Conservation (phyloP, 1,140 invertebrate species). For the Drosophila nannoptera region DNA sequence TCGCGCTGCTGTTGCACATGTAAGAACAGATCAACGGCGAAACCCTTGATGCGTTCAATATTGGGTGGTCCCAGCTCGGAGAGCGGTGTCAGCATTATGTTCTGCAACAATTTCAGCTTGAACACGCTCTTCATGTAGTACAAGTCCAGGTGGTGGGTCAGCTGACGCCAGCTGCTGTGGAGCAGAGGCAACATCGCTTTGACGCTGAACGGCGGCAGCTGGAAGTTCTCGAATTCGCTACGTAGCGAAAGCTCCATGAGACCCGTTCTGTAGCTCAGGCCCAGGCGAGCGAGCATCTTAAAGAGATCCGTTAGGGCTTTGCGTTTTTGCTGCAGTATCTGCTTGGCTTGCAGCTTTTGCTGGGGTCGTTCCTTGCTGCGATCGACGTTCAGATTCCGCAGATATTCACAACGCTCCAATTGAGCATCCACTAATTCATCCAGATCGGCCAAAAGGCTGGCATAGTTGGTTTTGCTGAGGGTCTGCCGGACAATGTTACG, state of each 20-base stretch:
- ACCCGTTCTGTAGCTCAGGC: slow-evolving; percentile 90
- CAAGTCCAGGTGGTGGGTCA: slow-evolving; percentile 71
- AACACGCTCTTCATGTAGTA: slow-evolving; percentile 78
- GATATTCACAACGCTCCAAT: slow-evolving; percentile 83
- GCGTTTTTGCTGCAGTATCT: slow-evolving; percentile 90
- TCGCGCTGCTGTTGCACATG: slow-evolving; percentile 81
- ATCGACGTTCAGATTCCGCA: slow-evolving; percentile 84
- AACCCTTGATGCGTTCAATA: slow-evolving; percentile 91
- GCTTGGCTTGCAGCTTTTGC: slow-evolving; percentile 89
- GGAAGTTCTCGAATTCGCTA: slow-evolving; percentile 72
- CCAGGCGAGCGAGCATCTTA: slow-evolving; percentile 85
- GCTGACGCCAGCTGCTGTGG: slow-evolving; percentile 49
- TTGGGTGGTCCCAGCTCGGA: slow-evolving; percentile 89
- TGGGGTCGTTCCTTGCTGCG: slow-evolving; percentile 84
- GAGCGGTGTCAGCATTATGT: slow-evolving; percentile 83
- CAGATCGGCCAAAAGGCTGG: slow-evolving; percentile 81
- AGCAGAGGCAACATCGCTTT: slow-evolving; percentile 60
- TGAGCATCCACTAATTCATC: slow-evolving; percentile 84
- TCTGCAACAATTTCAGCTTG: slow-evolving; percentile 82
- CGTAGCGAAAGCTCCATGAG: slow-evolving; percentile 80
- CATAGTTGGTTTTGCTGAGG: slow-evolving; percentile 81
- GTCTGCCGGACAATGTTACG: slow-evolving; percentile 83
- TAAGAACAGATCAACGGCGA: slow-evolving; percentile 84
- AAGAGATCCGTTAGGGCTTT: slow-evolving; percentile 91
- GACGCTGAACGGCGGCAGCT: slow-evolving; percentile 64